Evolutionary conservation across 2,797 vertebrate species (phyloP), one percentile per base, ranked within the genome.

Genomic region (Typhlichthys eigenmanni): DNA sequence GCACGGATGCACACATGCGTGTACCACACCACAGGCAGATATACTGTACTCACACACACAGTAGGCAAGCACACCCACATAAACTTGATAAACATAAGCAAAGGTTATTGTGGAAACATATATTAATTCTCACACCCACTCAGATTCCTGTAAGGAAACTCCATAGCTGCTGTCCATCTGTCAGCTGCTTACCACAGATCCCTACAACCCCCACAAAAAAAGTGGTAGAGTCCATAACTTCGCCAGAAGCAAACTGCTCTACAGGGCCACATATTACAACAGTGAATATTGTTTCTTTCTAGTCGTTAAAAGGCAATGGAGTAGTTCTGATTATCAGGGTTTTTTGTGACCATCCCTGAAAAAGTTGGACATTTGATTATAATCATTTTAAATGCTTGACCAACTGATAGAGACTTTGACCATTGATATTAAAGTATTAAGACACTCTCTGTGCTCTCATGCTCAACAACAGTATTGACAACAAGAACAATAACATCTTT

Each of bases 51-150:
- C 47, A 62, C 60, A 56, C 53, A 64, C 47, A 55, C 58, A 13
- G 16, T 50, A 47, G 13, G 29, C 19, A 10, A 7, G 14, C 43
- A 55, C 24, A 55, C 19, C 60, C 54, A 62, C 24, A 45, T 10
- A 8, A n/a, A 43, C 57, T 16, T 45, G n/a, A 17, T 32, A 13
- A 60, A 16, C 9, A 49, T 29, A 48, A 65, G 50, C 58, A 32
- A 52, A 75, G 68, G 68, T 62, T 72, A 63, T 43, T 7, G 50
- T 58, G 62, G 63, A 76, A 55, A 60, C 64, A 74, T 75, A 72
- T 65, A 67, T 46, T 57, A 78, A 74, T 83, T 87, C 85, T 79
- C 83, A 90, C 85, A 82, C 84, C 87, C 88, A 89, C 87, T 82
- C 84, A 85, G 78, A 85, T 89, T 89, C 89, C 84, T 81, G 71